These are phyloP conservation scores for Geopemphigus sp. DNA, from an alignment of 1,140 invertebrate genomes.

Conservation along the genomic window DNA sequence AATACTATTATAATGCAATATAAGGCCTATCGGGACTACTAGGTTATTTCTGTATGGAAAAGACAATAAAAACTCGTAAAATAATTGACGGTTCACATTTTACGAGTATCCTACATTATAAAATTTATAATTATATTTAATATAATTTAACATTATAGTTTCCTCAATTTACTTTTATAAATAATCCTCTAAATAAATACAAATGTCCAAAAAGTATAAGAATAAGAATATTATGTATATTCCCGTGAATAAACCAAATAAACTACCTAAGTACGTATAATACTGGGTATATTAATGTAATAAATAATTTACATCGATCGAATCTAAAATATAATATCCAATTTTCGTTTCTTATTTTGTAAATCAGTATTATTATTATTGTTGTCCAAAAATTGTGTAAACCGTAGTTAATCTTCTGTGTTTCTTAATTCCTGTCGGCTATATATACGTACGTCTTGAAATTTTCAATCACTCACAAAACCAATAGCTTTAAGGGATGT, in stretches of 20 bases:
- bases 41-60: background rate
- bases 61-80: constrained; percentile 25
- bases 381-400: no score
- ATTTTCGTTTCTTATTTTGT: background rate
- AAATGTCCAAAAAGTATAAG: background rate
- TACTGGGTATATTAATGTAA: no score
- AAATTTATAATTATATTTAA: no score
- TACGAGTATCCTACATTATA: background rate
- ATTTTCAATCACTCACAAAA: constrained; percentile 1
- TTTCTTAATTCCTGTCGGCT: background rate
- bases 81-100: background rate
- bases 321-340: no score
- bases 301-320: no score
- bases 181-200: background rate
- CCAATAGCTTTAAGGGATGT: background rate
- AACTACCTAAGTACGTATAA: no score
- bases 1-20: constrained; percentile 30
- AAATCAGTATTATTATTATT: background rate
- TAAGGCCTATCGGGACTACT: constrained; percentile 7
- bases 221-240: background rate
- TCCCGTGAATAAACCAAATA: background rate
- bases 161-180: background rate
- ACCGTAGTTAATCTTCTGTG: background rate
- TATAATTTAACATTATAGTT: background rate
- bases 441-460: background rate